Conservation (phyloP, 2,888 invertebrate genomes). For the Exephanes ischioxanthus region DNA sequence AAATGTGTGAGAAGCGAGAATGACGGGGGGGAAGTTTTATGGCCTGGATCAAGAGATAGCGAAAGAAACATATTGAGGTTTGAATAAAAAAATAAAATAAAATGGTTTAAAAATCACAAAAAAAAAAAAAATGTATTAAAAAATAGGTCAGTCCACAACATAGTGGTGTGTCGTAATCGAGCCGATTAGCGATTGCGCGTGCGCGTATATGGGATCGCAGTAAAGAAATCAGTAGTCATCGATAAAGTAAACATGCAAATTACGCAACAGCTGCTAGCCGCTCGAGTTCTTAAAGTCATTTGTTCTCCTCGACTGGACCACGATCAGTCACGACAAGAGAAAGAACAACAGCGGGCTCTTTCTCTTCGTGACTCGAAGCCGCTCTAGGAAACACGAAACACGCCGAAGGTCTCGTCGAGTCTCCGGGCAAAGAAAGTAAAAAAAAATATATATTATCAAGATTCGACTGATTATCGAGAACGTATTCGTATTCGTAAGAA, state of each 20-base stretch:
- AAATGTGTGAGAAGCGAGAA: slow-evolving; percentile 25
- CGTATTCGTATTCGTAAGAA: slow-evolving; percentile 44
- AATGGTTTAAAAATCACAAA: slow-evolving; percentile 33
- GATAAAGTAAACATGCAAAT: slow-evolving; percentile 58
- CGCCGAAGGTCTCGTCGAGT: slow-evolving; percentile 42
- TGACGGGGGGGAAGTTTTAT: slow-evolving; percentile 4
- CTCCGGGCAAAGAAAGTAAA: slow-evolving; percentile 54
- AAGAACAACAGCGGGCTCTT: slow-evolving; percentile 42
- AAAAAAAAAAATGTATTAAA: background rate
- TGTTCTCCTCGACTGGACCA: slow-evolving; percentile 51
- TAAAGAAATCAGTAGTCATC: slow-evolving; percentile 55
- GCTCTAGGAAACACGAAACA: slow-evolving; percentile 20
- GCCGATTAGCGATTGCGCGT: slow-evolving; percentile 38
- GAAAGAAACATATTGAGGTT: slow-evolving; percentile 8
- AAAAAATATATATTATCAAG: slow-evolving; percentile 7
- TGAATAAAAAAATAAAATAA: background rate
- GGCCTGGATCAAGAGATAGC: background rate
- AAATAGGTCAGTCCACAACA: background rate
- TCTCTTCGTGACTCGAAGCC: slow-evolving; percentile 52
- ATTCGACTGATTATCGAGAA: slow-evolving; percentile 51
- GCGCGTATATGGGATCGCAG: background rate
- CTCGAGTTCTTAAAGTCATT: slow-evolving; percentile 44
- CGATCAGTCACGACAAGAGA: slow-evolving; percentile 60
- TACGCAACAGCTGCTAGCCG: slow-evolving; percentile 41
- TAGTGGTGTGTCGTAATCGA: slow-evolving; percentile 30